phyloP scores from a whole-genome alignment of 1,140 invertebrate species.

The Danaus melanippus region DNA sequence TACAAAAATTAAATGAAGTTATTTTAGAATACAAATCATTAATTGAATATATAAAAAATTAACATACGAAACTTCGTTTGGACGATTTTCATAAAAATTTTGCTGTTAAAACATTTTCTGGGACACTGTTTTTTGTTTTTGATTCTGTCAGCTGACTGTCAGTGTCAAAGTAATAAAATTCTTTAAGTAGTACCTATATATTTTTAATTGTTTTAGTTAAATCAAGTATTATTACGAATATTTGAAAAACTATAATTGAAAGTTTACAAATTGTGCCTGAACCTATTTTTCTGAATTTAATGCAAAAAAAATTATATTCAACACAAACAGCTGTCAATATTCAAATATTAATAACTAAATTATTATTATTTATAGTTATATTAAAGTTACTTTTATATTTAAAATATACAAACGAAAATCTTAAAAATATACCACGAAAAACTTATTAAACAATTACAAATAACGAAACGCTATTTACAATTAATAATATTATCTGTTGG shows the following conservation, averaged over 20 bases:
- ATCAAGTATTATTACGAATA: no score
- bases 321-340: no score
- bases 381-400: no score
- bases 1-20: neutral
- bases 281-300: neutral
- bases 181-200: no score
- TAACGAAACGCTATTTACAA: no score
- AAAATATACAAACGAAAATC: no score
- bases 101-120: slow-evolving; percentile 39
- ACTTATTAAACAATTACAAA: no score
- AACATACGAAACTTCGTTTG: slow-evolving; percentile 26
- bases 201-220: no score
- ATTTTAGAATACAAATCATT: slow-evolving; percentile 5
- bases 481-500: slow-evolving; percentile 24
- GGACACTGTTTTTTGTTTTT: slow-evolving; percentile 60
- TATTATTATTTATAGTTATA: no score
- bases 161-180: slow-evolving; percentile 7
- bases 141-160: slow-evolving; percentile 29
- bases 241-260: neutral
- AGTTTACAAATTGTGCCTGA: neutral
- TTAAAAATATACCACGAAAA: no score
- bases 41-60: slow-evolving; percentile 6
- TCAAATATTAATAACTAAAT: no score
- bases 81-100: slow-evolving; percentile 54
- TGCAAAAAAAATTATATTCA: no score